Conservation (phyloP, 2,113 vertebrate genomes). For the Motacilla alba region DNA sequence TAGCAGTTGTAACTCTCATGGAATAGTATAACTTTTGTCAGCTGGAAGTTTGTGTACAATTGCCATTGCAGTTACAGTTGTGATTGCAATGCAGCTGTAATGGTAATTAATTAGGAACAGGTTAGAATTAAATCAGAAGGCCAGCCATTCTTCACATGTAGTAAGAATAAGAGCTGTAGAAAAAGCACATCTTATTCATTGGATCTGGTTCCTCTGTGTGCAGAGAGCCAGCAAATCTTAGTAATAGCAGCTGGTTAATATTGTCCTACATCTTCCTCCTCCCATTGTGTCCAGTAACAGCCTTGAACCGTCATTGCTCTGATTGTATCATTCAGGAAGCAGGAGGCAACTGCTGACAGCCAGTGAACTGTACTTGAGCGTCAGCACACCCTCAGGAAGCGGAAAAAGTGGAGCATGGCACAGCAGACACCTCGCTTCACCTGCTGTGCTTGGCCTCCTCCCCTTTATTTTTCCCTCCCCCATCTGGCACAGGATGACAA, state of each 20-base stretch:
- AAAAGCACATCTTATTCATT: background rate
- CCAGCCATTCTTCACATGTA: background rate
- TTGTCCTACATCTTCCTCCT: conserved; percentile 14
- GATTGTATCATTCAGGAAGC: conserved; percentile 43
- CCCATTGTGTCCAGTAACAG: conserved; percentile 13
- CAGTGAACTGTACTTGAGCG: background rate
- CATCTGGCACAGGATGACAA: conserved; percentile 9
- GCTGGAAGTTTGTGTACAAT: background rate
- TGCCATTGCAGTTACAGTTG: background rate
- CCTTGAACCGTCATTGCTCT: conserved; percentile 19
- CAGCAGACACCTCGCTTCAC: conserved; percentile 18
- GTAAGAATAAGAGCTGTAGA: background rate
- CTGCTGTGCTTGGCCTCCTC: conserved; percentile 20
- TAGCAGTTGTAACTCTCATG: background rate
- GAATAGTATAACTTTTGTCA: background rate
- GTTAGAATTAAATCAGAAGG: background rate
- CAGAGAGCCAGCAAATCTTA: background rate
- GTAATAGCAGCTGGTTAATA: conserved; percentile 11
- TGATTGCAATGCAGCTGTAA: background rate
- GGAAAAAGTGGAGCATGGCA: background rate
- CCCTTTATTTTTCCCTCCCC: background rate
- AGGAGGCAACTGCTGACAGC: conserved; percentile 22
- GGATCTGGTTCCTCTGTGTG: background rate
- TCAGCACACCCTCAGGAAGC: background rate
- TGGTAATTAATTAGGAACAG: background rate